Conservation (phyloP, 2,113 vertebrate genomes). For the Vimba vimba region DNA sequence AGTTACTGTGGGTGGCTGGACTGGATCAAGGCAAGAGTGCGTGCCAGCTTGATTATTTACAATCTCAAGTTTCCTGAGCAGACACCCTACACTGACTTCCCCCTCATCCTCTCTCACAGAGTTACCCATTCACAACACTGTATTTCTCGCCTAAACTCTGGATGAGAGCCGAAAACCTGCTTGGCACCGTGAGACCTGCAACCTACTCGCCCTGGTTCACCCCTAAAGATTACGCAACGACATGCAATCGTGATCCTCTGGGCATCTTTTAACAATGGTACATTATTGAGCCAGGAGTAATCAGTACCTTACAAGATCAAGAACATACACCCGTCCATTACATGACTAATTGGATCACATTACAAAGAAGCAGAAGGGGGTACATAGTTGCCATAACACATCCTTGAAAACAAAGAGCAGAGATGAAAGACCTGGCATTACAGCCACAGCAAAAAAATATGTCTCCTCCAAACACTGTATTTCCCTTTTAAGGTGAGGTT, state of each 20-base stretch:
- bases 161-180: slow-evolving; percentile 43
- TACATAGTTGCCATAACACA: slow-evolving; percentile 55
- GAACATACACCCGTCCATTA: slow-evolving; percentile 39
- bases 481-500: slow-evolving; percentile 55
- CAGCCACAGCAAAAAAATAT: slow-evolving; percentile 20
- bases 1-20: slow-evolving; percentile 51
- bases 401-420: slow-evolving; percentile 53
- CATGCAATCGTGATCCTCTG: slow-evolving; percentile 26
- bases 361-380: slow-evolving; percentile 47
- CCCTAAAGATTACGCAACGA: slow-evolving; percentile 7
- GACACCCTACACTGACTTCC: slow-evolving; percentile 58
- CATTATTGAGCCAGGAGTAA: slow-evolving; percentile 20
- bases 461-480: slow-evolving; percentile 37
- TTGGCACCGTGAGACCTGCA: slow-evolving; percentile 10
- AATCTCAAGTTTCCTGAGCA: slow-evolving; percentile 47
- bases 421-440: slow-evolving; percentile 52
- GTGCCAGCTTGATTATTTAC: slow-evolving; percentile 63
- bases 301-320: slow-evolving; percentile 42
- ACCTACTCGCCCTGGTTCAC: slow-evolving; percentile 39
- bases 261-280: slow-evolving; percentile 46
- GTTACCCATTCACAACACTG: slow-evolving; percentile 65
- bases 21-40: slow-evolving; percentile 32
- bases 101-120: slow-evolving; percentile 57
- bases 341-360: slow-evolving; percentile 52
- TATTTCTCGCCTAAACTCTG: slow-evolving; percentile 64